Evolutionary conservation across 1,140 invertebrate genomes (phyloP), one percentile per base, ranked within the genome.

Genomic region (Leptinotarsa lineolata): DNA sequence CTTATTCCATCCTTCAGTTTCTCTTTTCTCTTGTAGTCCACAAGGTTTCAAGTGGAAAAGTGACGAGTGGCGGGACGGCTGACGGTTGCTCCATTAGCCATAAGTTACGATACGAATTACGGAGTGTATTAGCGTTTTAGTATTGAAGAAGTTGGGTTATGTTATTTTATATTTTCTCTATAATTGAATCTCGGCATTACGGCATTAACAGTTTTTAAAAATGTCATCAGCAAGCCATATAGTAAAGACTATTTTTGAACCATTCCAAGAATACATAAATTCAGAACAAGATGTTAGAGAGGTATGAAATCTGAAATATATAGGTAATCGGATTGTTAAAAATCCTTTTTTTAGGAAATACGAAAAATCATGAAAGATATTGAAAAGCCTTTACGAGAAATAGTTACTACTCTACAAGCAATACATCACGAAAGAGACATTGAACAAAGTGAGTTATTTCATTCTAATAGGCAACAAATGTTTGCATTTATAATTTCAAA

Each of bases 301-400:
- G 85, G 90, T 91, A 78, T 18, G 15, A 54, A 73, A 66, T 72
- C 71, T 22, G 46, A 39, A 22, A 44, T 72, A 70, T 63, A 68
- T 68, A 66, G 59, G n/a, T 58, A 73, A 72, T 76, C 22, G 73
- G 75, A 64, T 22, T 67, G 64, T 22, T 16, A 16, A 58, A 22
- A 13, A 61, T 39, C 3, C 8, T 61, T 39, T 66, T 70, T 68
- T n/a, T 48, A 76, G 91, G 88, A 92, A 84, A 93, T 94, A 70
- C 87, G 91, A 64, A 80, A 84, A 39, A 87, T 88, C 70, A 89
- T 92, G 1, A 88, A 88, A 74, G 89, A 92, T 76, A 87, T 94
- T 74, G 92, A 94, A 78, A 90, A 91, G 77, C 85, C 85, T 71
- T 85, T 89, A 1, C 86, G 92, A 78, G 90, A 93, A 79, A 90